These are phyloP conservation scores for Cephalopterus ornatus DNA, from an alignment of 2,113 vertebrate species.

Conservation along the genomic window DNA sequence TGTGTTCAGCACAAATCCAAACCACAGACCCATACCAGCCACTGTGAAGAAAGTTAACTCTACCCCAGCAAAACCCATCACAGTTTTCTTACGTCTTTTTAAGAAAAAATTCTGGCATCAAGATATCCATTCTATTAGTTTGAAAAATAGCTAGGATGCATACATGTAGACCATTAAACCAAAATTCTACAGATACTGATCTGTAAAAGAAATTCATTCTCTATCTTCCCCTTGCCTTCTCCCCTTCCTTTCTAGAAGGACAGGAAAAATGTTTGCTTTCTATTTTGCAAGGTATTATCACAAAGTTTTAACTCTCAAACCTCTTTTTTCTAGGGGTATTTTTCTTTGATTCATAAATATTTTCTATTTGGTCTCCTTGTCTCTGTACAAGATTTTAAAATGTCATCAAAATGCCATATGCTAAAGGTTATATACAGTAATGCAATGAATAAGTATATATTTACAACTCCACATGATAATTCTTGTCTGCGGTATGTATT, in stretches of 20 bases:
- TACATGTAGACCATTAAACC: background rate
- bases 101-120: background rate
- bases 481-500: background rate
- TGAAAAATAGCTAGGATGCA: background rate
- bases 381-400: background rate
- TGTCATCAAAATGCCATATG: background rate
- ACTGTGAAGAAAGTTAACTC: background rate
- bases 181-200: background rate
- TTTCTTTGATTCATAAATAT: background rate
- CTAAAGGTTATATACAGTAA: background rate
- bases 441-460: background rate
- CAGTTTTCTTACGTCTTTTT: background rate
- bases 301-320: background rate
- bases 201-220: rapidly evolving
- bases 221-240: background rate
- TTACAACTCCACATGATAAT: background rate
- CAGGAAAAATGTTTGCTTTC: background rate
- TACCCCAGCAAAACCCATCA: background rate
- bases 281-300: background rate
- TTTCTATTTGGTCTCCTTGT: background rate
- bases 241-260: background rate
- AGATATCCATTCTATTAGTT: background rate
- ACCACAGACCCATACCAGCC: background rate
- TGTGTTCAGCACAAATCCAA: background rate
- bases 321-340: rapidly evolving